Evolutionary conservation across 2,888 invertebrate genomes (phyloP).

Genomic region (Dynastes tityus): DNA sequence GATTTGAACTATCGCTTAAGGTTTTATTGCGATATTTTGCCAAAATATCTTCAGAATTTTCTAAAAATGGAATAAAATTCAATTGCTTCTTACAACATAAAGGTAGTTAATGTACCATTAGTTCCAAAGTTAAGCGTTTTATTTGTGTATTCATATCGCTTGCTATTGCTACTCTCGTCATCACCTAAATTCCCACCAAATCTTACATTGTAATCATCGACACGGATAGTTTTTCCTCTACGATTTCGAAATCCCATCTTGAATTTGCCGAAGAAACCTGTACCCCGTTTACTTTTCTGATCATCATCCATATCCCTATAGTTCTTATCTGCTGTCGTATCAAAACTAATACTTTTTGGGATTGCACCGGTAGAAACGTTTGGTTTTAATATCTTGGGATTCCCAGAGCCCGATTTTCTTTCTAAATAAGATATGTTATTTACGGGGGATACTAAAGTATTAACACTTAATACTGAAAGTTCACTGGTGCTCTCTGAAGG

Average conservation of each 20-base stretch:
- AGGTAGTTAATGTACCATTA: slow-evolving; percentile 24
- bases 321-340: slow-evolving; percentile 88
- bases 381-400: slow-evolving; percentile 67
- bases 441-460: slow-evolving; percentile 54
- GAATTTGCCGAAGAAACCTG: slow-evolving; percentile 81
- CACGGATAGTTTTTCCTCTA: slow-evolving; percentile 73
- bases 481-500: slow-evolving; percentile 67
- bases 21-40: slow-evolving; percentile 85
- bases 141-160: slow-evolving; percentile 28
- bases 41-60: slow-evolving; percentile 92
- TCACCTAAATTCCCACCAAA: slow-evolving; percentile 59
- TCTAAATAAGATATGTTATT: slow-evolving; percentile 49
- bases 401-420: slow-evolving; percentile 47
- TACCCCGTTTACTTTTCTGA: slow-evolving; percentile 73
- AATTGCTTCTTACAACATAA: neutral
- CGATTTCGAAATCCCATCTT: slow-evolving; percentile 77
- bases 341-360: slow-evolving; percentile 93
- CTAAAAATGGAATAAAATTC: slow-evolving; percentile 67
- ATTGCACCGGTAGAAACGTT: slow-evolving; percentile 84
- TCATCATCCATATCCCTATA: slow-evolving; percentile 76
- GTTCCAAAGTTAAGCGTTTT: slow-evolving; percentile 35
- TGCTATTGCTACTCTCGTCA: slow-evolving; percentile 50
- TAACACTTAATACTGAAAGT: slow-evolving; percentile 63
- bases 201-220: slow-evolving; percentile 68
- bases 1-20: slow-evolving; percentile 50